Conservation (phyloP, 2,113 vertebrate genomes). For the Mormyrus iriodes region DNA sequence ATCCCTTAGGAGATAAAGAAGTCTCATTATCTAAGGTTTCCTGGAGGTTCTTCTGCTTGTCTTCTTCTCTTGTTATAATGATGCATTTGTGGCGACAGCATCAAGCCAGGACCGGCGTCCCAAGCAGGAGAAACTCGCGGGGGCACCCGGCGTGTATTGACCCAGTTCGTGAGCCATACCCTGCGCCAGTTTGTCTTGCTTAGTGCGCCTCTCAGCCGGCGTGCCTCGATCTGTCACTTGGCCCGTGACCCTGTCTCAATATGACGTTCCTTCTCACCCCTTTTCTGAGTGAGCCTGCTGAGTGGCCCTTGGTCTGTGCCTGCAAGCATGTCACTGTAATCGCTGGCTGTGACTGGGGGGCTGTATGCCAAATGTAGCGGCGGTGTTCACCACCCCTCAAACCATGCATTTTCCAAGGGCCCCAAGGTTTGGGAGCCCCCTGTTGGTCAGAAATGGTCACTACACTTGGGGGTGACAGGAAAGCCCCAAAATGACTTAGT, state of each 20-base stretch:
- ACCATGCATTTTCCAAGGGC: not conserved
- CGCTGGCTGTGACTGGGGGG: not conserved
- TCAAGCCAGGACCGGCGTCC: not conserved
- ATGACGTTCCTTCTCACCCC: not conserved
- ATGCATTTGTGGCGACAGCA: not conserved
- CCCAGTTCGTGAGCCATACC: not conserved
- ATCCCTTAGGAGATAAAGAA: constrained; percentile 13
- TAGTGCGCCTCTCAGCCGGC: not conserved
- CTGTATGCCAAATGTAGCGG: not conserved
- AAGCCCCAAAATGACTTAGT: not conserved
- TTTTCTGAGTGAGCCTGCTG: not conserved
- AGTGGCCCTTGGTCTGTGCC: not conserved
- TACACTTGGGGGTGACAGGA: not conserved
- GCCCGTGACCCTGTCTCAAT: not conserved
- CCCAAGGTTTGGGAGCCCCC: not conserved
- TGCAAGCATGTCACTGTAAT: not conserved
- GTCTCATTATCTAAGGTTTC: constrained; percentile 11
- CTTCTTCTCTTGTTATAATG: constrained; percentile 14
- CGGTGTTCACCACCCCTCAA: not conserved
- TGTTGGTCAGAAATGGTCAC: not conserved
- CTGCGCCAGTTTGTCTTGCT: not conserved
- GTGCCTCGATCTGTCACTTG: not conserved
- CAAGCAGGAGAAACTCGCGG: not conserved
- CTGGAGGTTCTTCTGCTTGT: not conserved
- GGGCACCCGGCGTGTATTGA: not conserved